These are phyloP conservation scores for Ageneiosus marmoratus DNA, from an alignment of 2,113 vertebrate species.

Conservation along the genomic window DNA sequence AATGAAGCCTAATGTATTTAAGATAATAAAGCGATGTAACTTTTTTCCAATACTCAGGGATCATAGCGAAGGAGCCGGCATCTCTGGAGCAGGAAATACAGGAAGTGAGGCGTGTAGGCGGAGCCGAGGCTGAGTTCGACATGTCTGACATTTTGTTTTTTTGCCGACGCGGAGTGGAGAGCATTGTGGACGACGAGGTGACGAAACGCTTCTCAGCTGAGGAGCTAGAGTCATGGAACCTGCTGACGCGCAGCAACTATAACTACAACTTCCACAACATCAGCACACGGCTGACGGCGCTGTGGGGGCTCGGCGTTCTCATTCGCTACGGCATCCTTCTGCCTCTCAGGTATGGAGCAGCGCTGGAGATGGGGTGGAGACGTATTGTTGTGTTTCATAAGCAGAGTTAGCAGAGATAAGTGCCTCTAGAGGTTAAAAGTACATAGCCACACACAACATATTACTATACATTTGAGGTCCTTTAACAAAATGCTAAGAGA, in stretches of 20 bases:
- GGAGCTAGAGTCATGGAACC: slow-evolving; percentile 90
- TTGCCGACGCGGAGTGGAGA: slow-evolving; percentile 88
- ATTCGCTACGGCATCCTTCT: slow-evolving; percentile 87
- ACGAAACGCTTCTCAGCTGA: slow-evolving; percentile 89
- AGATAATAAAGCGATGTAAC: not conserved
- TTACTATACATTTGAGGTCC: too few species aligned
- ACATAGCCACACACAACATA: too few species aligned
- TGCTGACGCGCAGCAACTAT: slow-evolving; percentile 89
- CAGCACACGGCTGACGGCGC: slow-evolving; percentile 80
- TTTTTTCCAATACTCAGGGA: slow-evolving; percentile 67
- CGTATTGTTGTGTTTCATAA: too few species aligned
- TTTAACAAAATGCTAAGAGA: too few species aligned
- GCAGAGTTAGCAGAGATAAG: too few species aligned
- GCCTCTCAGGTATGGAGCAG: slow-evolving; percentile 80
- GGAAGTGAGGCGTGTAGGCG: slow-evolving; percentile 76
- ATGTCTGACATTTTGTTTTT: slow-evolving; percentile 90
- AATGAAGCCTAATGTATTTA: not conserved
- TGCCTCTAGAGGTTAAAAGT: too few species aligned
- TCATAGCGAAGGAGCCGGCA: slow-evolving; percentile 83
- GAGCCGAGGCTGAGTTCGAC: slow-evolving; percentile 76
- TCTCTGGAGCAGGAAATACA: slow-evolving; percentile 87
- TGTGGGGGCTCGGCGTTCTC: slow-evolving; percentile 86
- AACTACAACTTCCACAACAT: slow-evolving; percentile 90
- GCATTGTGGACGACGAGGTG: slow-evolving; percentile 93
- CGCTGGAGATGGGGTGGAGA: not conserved